Evolutionary conservation across 2,888 invertebrate species (phyloP).

Genomic region (Thereva nobilitata): DNA sequence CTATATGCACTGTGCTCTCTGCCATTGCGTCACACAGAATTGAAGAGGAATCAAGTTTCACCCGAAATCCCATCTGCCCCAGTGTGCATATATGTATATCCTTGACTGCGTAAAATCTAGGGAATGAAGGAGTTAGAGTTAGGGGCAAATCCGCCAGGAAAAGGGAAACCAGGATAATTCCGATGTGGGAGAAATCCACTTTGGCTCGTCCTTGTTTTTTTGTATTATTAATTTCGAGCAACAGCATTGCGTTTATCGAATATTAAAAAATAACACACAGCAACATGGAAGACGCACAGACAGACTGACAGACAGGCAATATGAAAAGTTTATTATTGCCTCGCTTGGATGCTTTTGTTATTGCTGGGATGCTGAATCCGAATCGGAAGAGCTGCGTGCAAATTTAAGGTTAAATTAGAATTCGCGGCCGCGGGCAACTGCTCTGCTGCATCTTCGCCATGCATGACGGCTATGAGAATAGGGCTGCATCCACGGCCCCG

Average conservation of each 20-base stretch:
- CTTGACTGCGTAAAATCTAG: too few species aligned
- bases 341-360: conserved; percentile 18
- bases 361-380: neutral
- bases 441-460: conserved; percentile 6
- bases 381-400: conserved; percentile 8
- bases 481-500: too few species aligned
- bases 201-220: too few species aligned
- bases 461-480: conserved; percentile 5
- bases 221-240: conserved; percentile 26
- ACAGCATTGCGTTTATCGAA: conserved; percentile 26
- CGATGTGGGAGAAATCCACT: too few species aligned
- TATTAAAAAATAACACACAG: conserved; percentile 24
- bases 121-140: too few species aligned
- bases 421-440: conserved; percentile 21
- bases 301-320: conserved; percentile 31
- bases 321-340: conserved; percentile 25
- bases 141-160: too few species aligned
- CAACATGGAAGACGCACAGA: neutral
- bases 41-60: conserved; percentile 5
- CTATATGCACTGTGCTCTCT: neutral
- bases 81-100: too few species aligned
- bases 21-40: too few species aligned
- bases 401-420: conserved; percentile 25
- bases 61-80: too few species aligned
- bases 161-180: too few species aligned